These are phyloP conservation scores for Tenrec ecaudatus DNA, from an alignment of 2,113 vertebrate species.

Conservation along the genomic window DNA sequence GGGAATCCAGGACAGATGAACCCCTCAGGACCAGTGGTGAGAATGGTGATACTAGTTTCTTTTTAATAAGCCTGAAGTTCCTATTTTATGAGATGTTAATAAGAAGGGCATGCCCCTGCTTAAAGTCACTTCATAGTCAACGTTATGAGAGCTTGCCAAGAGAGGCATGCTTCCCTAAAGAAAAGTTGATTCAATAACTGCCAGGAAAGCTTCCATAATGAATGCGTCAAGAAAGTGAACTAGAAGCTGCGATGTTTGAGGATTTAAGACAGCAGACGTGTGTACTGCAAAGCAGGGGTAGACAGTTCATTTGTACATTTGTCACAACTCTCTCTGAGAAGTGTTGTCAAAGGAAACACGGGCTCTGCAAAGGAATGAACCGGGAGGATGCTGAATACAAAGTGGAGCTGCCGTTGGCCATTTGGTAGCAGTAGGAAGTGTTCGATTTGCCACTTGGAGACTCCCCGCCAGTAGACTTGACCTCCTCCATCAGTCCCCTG, in stretches of 20 bases:
- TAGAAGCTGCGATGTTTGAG: not conserved
- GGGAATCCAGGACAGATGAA: too few species aligned
- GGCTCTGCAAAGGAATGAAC: slow-evolving; percentile 36
- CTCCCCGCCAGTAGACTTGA: not conserved
- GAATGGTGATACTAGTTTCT: too few species aligned
- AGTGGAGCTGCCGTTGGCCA: not conserved
- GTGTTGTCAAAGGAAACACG: slow-evolving; percentile 16
- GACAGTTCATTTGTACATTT: slow-evolving; percentile 42
- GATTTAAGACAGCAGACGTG: slow-evolving; percentile 20
- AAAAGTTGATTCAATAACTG: not conserved
- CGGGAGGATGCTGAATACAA: not conserved
- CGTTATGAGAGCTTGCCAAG: not conserved
- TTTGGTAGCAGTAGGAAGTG: slow-evolving; percentile 13
- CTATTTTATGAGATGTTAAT: too few species aligned
- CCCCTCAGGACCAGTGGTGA: too few species aligned
- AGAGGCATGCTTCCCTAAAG: not conserved
- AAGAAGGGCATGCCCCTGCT: not conserved
- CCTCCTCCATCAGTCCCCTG: slow-evolving; percentile 30
- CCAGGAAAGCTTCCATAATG: not conserved
- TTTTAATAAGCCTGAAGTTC: too few species aligned
- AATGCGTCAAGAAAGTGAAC: not conserved
- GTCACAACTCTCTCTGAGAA: slow-evolving; percentile 15
- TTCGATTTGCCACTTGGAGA: slow-evolving; percentile 27
- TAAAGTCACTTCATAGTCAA: not conserved
- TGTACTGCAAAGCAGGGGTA: not conserved